phyloP scores from a whole-genome alignment of 1,140 invertebrate genomes.

The Rhizoglyphus robini region DNA sequence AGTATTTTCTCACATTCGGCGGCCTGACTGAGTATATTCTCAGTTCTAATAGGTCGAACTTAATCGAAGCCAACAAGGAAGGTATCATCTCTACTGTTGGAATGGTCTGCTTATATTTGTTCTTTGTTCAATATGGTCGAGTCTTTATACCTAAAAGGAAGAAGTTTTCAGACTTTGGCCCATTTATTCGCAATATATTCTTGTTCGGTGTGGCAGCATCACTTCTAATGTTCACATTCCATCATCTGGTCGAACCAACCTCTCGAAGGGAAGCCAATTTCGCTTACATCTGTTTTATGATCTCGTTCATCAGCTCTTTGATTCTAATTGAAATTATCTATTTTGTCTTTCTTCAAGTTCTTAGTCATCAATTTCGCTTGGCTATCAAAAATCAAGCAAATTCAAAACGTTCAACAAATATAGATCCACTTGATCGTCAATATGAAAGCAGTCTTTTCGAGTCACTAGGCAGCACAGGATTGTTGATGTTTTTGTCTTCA shows the following conservation, averaged over 20 bases:
- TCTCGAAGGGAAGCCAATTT: constrained; percentile 57
- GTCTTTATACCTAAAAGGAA: constrained; percentile 35
- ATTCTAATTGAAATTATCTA: constrained; percentile 41
- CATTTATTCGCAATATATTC: constrained; percentile 32
- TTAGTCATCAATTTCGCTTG: constrained; percentile 27
- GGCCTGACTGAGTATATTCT: constrained; percentile 59
- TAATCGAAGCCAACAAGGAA: constrained; percentile 73
- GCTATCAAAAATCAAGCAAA: constrained; percentile 17
- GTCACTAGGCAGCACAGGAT: constrained; percentile 55
- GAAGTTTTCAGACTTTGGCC: constrained; percentile 14
- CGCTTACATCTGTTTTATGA: constrained; percentile 54
- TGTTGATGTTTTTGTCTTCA: constrained; percentile 58
- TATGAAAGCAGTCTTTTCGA: constrained; percentile 19
- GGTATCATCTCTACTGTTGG: constrained; percentile 68
- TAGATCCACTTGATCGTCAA: neutral
- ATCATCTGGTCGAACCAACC: constrained; percentile 41
- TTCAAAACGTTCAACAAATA: neutral
- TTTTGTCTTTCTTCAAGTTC: constrained; percentile 9
- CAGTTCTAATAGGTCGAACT: constrained; percentile 39
- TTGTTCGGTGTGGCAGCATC: constrained; percentile 36
- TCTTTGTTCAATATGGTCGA: constrained; percentile 51
- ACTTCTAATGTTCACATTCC: constrained; percentile 38
- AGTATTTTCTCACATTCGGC: constrained; percentile 44
- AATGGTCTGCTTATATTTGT: constrained; percentile 65
- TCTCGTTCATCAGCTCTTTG: constrained; percentile 39